Base-by-base conservation (phyloP, 2,113 vertebrate species). In the Gymnogyps californianus region DNA sequence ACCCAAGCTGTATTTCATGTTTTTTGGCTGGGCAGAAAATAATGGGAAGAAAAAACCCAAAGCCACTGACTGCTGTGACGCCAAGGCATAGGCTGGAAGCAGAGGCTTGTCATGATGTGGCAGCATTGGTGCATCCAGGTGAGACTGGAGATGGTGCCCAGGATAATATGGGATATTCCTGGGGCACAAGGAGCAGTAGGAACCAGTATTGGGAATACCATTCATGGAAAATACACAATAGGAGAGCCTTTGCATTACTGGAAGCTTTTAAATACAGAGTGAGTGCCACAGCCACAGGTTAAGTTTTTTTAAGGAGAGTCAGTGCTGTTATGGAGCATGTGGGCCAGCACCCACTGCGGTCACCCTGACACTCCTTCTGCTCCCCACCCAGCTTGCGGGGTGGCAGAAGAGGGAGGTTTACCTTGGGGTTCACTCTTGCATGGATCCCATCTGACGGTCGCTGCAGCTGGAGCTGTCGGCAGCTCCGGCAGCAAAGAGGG, bases 51-150 rank as follows among this genome's bases (percentile, higher is more conserved):
- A 42, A 78, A 90, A 81, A 2, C 40, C 36, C 46, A 40, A 80
- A 70, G 40, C 13, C 34, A 38, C 49, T 5, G 17, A 36, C 16
- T 24, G 55, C 49, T 0, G 0, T 6, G 5, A 24, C 10, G 9
- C n/a, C 67, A 58, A 44, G 52, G 44, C n/a, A 16, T 16, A 25
- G 54, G 58, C 26, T 88, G 79, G 82, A 47, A 79, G 29, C 62
- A 57, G 87, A 79, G 69, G 36, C 29, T 38, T 65, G 9, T 61
- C 38, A 4, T 26, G 55, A 16, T 32, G 49, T 38, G 55, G 36
- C 36, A 72, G 58, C 46, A 2, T 5, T 31, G 62, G 40, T 65
- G 29, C 34, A 32, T 26, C 64, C 69, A 78, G 77, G 84, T 89
- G 51, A 89, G 77, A 75, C 7, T 5, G 7, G 54, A n/a, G 54